phyloP scores from a whole-genome alignment of 2,888 invertebrate species.

The Scrobipalpa costella region DNA sequence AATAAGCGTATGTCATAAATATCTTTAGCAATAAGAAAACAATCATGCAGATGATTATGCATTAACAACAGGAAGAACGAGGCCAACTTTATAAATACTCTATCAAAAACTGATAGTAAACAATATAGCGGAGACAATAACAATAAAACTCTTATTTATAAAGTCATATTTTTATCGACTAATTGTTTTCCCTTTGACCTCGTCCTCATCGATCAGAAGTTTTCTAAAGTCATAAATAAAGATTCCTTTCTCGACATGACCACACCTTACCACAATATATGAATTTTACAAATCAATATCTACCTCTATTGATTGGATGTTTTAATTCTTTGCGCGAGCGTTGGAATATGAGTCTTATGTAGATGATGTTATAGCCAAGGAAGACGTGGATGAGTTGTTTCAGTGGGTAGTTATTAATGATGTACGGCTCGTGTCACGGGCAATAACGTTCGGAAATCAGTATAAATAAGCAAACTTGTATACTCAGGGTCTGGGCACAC shows the following conservation, averaged over 20 bases:
- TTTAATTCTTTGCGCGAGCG: neutral
- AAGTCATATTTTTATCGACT: conserved; percentile 23
- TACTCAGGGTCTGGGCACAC: neutral
- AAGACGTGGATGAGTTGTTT: conserved; percentile 18
- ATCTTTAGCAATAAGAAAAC: conserved; percentile 15
- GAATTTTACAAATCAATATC: conserved; percentile 27
- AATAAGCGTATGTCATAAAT: conserved; percentile 1
- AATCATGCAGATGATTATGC: conserved; percentile 18
- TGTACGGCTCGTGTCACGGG: conserved; percentile 35
- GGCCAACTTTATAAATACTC: conserved; percentile 9
- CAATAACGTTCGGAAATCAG: conserved; percentile 35
- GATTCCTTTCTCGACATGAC: conserved; percentile 26
- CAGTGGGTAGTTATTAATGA: conserved; percentile 37
- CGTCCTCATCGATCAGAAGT: conserved; percentile 19
- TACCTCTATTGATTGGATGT: conserved; percentile 14
- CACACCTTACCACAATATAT: conserved; percentile 22
- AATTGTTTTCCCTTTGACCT: conserved; percentile 30
- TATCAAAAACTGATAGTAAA: conserved; percentile 19
- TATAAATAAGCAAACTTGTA: conserved; percentile 28
- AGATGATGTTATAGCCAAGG: neutral
- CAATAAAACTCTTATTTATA: conserved; percentile 25
- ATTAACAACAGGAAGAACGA: conserved; percentile 14
- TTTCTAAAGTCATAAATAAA: conserved; percentile 29
- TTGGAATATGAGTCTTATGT: conserved; percentile 7
- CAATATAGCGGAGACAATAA: conserved; percentile 19